A percentile compares a stretch with the other conserved stretches of the same genome.
Evolutionary conservation across 2,113 vertebrate species (phyloP).

Genomic region (Gila orcuttii): DNA sequence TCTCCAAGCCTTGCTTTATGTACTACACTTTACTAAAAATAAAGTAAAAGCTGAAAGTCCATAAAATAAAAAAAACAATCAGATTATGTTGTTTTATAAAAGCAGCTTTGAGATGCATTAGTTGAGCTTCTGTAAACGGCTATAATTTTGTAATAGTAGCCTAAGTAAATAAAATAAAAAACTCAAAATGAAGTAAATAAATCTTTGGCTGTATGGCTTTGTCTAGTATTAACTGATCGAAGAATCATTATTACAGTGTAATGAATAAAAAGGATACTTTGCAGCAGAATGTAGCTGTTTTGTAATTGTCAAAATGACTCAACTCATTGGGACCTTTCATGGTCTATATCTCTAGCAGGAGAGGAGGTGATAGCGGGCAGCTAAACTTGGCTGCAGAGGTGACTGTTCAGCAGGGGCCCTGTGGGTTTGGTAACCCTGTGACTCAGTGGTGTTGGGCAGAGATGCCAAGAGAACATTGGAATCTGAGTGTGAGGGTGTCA

Average conservation of each 20-base stretch:
- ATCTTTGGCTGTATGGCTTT: background rate
- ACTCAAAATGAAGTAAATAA: background rate
- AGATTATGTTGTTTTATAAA: background rate
- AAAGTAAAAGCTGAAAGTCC: background rate
- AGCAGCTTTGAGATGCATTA: background rate
- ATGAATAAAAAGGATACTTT: background rate
- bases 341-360: constrained; percentile 51
- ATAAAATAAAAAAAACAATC: too few relatives aligned
- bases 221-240: background rate
- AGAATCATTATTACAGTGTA: background rate
- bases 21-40: background rate
- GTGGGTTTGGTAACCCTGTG: constrained; percentile 65
- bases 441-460: constrained; percentile 66
- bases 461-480: constrained; percentile 50
- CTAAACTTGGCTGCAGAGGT: constrained; percentile 71
- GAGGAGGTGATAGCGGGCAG: constrained; percentile 70
- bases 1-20: background rate
- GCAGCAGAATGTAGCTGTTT: constrained; percentile 30
- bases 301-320: constrained; percentile 50
- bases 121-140: background rate
- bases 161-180: background rate
- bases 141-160: background rate
- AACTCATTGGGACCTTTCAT: constrained; percentile 42
- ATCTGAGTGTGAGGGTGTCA: constrained; percentile 59
- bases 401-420: constrained; percentile 41